Conservation (phyloP, 2,797 vertebrate species). For the Carduelis carduelis region DNA sequence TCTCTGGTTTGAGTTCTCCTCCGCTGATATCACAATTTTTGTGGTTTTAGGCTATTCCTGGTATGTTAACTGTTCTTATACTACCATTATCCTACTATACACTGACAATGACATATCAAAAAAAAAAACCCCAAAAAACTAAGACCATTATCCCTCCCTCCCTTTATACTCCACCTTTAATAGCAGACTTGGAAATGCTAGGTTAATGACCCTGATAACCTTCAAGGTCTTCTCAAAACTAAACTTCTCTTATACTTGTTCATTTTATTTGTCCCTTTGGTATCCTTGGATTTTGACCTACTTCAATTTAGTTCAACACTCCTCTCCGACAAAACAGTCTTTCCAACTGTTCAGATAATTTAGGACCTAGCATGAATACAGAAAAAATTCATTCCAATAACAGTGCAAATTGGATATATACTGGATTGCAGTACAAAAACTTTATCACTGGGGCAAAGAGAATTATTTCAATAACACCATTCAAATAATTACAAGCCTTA, state of each 20-base stretch:
- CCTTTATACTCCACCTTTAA: background rate
- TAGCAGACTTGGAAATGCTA: background rate
- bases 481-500: background rate
- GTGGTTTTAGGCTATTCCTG: background rate
- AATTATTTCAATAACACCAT: background rate
- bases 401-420: background rate
- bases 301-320: background rate
- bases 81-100: background rate
- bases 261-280: background rate
- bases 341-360: background rate
- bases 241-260: background rate
- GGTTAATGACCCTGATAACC: background rate
- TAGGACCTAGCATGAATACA: background rate
- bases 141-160: background rate
- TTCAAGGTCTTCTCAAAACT: background rate
- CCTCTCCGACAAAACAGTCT: background rate
- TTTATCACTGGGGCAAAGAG: background rate
- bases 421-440: background rate
- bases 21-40: background rate
- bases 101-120: background rate
- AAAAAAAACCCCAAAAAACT: background rate
- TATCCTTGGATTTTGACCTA: background rate
- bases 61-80: background rate
- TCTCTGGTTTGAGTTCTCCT: background rate
- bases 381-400: background rate